These are phyloP conservation scores for Nasonovia ribisnigri DNA, from an alignment of 2,888 invertebrate species.

Conservation along the genomic window DNA sequence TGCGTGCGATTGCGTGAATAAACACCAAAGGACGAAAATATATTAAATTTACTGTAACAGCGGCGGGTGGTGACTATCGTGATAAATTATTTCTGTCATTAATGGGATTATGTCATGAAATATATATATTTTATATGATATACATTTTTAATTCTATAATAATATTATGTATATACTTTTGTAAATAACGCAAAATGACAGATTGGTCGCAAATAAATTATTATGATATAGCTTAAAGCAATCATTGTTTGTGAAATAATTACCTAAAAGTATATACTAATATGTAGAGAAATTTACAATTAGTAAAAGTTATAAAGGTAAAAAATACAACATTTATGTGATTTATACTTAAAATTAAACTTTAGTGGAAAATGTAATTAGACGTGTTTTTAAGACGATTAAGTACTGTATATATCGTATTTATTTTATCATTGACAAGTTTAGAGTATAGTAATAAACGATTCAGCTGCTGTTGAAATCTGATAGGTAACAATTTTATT, in stretches of 20 bases:
- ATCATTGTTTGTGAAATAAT: not conserved
- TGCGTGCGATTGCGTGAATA: constrained; percentile 27
- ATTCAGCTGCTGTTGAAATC: not conserved
- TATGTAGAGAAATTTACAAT: not conserved
- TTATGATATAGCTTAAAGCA: not conserved
- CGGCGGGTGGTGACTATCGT: not conserved
- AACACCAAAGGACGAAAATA: not conserved
- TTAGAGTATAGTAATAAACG: not conserved
- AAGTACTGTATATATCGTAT: not conserved
- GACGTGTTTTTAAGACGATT: not conserved
- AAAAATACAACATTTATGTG: not conserved
- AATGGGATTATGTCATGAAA: constrained; percentile 22
- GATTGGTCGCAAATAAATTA: not conserved
- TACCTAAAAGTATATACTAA: not conserved
- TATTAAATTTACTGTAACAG: not conserved
- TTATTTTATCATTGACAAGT: not conserved
- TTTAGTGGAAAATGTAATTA: not conserved
- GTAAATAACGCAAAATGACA: not conserved
- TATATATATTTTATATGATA: not conserved
- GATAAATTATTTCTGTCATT: constrained; percentile 29
- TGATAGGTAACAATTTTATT: not conserved
- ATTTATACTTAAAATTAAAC: not conserved
- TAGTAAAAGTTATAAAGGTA: not conserved
- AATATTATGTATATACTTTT: constrained; percentile 4
- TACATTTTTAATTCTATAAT: not conserved